phyloP scores from a whole-genome alignment of 2,888 invertebrate genomes.

The Hemithea aestivaria region DNA sequence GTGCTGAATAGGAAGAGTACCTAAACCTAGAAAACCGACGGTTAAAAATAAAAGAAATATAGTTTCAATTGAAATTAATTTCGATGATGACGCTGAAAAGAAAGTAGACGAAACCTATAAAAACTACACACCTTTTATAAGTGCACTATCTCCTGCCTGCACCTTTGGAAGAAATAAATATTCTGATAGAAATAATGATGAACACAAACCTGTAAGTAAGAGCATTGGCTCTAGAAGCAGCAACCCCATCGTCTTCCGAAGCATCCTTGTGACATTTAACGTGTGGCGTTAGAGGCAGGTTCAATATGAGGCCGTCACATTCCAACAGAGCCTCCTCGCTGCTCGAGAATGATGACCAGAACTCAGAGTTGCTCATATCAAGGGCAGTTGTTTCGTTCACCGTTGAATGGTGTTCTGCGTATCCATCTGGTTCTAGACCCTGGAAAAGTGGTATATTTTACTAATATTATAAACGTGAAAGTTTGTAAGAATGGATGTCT shows the following conservation, averaged over 20 bases:
- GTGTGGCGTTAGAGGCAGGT: conserved; percentile 84
- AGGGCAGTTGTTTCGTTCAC: conserved; percentile 83
- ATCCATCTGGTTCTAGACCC: conserved; percentile 81
- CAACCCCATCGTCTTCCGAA: conserved; percentile 60
- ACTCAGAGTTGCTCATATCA: conserved; percentile 87
- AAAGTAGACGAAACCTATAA: too few species aligned
- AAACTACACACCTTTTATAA: too few species aligned
- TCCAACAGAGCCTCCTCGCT: conserved; percentile 87
- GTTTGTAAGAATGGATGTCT: too few species aligned
- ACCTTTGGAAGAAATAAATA: too few species aligned
- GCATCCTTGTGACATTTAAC: conserved; percentile 66
- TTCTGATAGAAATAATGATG: neutral
- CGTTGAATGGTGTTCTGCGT: conserved; percentile 81
- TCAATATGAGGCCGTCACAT: conserved; percentile 85
- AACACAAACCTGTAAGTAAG: conserved; percentile 81
- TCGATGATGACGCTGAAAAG: too few species aligned
- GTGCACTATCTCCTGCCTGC: too few species aligned
- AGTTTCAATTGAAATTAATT: too few species aligned
- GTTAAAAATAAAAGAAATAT: too few species aligned
- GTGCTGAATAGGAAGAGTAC: too few species aligned
- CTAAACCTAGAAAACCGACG: too few species aligned
- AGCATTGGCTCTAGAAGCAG: conserved; percentile 79
- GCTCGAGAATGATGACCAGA: conserved; percentile 90
- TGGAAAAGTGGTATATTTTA: too few species aligned
- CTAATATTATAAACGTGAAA: too few species aligned